Conservation (phyloP, 2,888 invertebrate species). For the Rhingia campestris region DNA sequence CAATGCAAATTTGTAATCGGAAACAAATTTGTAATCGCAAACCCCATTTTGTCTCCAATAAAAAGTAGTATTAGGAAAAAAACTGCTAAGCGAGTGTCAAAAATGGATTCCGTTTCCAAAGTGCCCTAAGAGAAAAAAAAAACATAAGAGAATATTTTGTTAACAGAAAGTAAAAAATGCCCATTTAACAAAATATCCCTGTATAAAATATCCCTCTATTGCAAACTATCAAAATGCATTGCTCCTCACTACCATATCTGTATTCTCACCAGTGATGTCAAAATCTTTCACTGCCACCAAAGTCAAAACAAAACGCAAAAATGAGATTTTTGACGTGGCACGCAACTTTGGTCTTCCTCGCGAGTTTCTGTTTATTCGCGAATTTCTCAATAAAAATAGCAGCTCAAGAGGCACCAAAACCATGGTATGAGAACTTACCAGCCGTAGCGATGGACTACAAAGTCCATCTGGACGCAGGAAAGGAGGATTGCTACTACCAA, state of each 20-base stretch:
- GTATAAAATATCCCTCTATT: no score
- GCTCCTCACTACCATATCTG: constrained; percentile 34
- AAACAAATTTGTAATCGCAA: no score
- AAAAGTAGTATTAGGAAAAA: no score
- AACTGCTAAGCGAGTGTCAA: no score
- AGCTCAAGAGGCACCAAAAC: constrained; percentile 84
- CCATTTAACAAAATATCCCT: no score
- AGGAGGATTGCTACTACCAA: constrained; percentile 97
- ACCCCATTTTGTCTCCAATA: no score
- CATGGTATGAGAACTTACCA: constrained; percentile 93
- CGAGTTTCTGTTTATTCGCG: constrained; percentile 76
- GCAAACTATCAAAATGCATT: neutral
- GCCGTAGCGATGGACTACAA: constrained; percentile 98
- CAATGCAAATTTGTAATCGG: no score
- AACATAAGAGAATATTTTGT: no score
- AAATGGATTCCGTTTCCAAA: no score
- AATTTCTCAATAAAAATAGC: constrained; percentile 73
- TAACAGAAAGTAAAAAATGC: no score
- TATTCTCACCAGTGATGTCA: constrained; percentile 14
- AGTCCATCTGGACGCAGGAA: constrained; percentile 96
- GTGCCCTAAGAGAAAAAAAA: no score
- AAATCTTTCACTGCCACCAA: constrained; percentile 22
- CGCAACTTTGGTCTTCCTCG: constrained; percentile 73
- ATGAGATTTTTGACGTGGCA: constrained; percentile 81
- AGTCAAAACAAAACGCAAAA: constrained; percentile 70